Percentiles rank a stretch among this genome's conserved stretches.
Evolutionary conservation across 2,888 invertebrate species (phyloP).

Genomic region (Drosophila greeni): DNA sequence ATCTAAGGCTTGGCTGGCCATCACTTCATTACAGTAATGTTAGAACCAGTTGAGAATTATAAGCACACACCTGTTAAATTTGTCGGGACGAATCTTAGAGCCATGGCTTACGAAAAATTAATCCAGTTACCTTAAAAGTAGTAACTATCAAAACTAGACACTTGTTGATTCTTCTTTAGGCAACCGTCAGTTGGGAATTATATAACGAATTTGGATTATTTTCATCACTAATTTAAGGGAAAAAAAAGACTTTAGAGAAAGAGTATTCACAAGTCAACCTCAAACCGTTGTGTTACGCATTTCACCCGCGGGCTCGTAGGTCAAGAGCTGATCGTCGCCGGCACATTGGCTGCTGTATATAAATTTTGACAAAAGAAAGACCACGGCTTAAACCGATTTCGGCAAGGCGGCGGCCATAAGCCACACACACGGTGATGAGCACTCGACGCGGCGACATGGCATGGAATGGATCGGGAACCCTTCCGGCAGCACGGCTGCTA

Average conservation of each 20-base stretch:
- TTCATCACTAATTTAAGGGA: too few relatives aligned
- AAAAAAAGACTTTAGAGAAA: constrained; percentile 1
- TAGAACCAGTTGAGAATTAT: too few relatives aligned
- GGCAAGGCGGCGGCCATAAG: constrained; percentile 57
- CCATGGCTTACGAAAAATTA: too few relatives aligned
- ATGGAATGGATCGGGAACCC: neutral
- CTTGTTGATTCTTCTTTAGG: too few relatives aligned
- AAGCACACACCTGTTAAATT: too few relatives aligned
- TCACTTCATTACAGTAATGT: too few relatives aligned
- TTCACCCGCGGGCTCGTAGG: constrained; percentile 35
- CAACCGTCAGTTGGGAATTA: too few relatives aligned
- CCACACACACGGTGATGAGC: constrained; percentile 52
- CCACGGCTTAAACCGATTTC: constrained; percentile 70
- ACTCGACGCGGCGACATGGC: constrained; percentile 26
- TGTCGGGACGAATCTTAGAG: too few relatives aligned
- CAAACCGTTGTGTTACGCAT: neutral
- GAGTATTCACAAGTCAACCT: constrained; percentile 32
- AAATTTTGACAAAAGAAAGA: constrained; percentile 63
- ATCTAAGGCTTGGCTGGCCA: too few relatives aligned
- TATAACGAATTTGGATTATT: too few relatives aligned
- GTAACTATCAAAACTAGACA: too few relatives aligned
- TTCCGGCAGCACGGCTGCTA: constrained; percentile 1
- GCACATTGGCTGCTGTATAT: constrained; percentile 57
- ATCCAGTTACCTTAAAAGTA: too few relatives aligned
- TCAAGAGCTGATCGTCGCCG: constrained; percentile 46